Base-by-base conservation (phyloP, 2,888 invertebrate species). In the Ommatoiulus sabulosus region DNA sequence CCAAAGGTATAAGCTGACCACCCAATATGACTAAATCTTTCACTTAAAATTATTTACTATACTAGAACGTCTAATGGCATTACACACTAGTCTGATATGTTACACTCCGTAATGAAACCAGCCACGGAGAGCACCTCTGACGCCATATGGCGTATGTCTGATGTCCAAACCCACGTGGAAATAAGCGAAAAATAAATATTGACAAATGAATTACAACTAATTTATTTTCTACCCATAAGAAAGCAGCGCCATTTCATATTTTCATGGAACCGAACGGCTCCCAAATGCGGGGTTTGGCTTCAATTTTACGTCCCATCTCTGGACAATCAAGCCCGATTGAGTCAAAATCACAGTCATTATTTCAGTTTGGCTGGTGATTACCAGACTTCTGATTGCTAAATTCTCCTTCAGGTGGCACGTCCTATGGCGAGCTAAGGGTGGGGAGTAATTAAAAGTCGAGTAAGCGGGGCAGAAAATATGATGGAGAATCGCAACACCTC, bases 181-280 rank as follows among this genome's bases (percentile, higher is more conserved):
- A n/a, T n/a, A 57, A 57, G n/a, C n/a, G n/a, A 57, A n/a, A n/a
- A 57, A 57, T 57, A 17, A 57, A 57, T 57, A n/a, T 57, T 57
- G 57, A 57, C 57, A 57, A 57, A 57, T 17, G 57, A 57, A 57
- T 57, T 57, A 57, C 57, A 57, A 57, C 57, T 57, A 57, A 57
- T 57, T 57, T 57, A 57, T 57, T 57, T 6, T 57, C 57, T 57
- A 57, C 57, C 57, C 57, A 57, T 57, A 57, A 57, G 57, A 57
- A 57, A 57, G 57, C 57, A 57, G 57, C 57, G 57, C 57, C 57
- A 57, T 57, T 57, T 57, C 57, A 57, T n/a, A n/a, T n/a, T 57
- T 57, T 17, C 57, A 57, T 57, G 57, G 57, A 57, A 57, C 57
- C 57, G 57, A 57, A 57, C 57, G 57, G n/a, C 57, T 57, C 57